Percentiles rank a stretch among this genome's conserved stretches.
phyloP scores from a whole-genome alignment of 2,113 vertebrate species.

The Promerops cafer region DNA sequence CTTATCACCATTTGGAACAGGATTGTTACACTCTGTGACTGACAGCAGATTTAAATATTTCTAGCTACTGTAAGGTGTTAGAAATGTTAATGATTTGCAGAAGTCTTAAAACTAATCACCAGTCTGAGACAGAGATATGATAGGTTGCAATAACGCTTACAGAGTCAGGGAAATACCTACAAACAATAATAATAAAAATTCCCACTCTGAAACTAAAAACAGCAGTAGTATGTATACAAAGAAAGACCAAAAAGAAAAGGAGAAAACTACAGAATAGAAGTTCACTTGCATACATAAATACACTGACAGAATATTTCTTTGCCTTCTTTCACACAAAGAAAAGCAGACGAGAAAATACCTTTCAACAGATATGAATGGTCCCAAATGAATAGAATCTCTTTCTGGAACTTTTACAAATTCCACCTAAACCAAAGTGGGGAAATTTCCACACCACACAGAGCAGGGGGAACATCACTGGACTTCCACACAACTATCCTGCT shows the following conservation, averaged over 20 bases:
- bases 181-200: not conserved
- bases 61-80: slow-evolving; percentile 1
- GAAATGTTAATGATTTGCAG: slow-evolving; percentile 46
- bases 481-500: not conserved
- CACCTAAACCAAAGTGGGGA: not conserved
- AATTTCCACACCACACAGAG: not conserved
- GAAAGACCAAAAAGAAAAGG: not conserved
- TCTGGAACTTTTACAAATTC: not conserved
- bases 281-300: not conserved
- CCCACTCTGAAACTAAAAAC: not conserved
- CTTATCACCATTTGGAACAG: slow-evolving; percentile 51
- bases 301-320: not conserved
- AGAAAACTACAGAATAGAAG: not conserved
- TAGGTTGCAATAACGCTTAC: not conserved
- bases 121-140: not conserved
- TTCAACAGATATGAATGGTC: not conserved
- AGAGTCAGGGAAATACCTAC: not conserved
- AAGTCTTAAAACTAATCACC: not conserved
- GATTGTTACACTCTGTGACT: slow-evolving; percentile 55
- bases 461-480: not conserved
- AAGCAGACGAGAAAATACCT: not conserved
- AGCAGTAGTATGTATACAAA: not conserved
- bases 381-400: not conserved
- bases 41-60: slow-evolving; percentile 57
- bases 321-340: not conserved